phyloP scores from a whole-genome alignment of 1,140 invertebrate genomes.

The Saccostrea cuccullata region DNA sequence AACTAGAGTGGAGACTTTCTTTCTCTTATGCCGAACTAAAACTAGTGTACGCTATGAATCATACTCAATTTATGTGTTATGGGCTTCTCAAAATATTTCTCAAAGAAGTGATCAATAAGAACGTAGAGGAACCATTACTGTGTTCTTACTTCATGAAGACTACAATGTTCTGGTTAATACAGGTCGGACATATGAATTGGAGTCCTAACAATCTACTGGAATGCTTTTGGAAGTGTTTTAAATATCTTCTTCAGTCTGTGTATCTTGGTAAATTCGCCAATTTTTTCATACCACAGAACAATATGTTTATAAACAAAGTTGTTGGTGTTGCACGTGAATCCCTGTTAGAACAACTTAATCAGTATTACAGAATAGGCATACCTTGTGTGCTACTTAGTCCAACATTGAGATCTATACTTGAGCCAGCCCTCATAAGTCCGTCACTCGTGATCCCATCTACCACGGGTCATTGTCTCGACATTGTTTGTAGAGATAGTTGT shows the following conservation, averaged over 20 bases:
- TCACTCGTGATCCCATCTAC: not conserved
- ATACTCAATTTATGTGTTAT: slow-evolving; percentile 41
- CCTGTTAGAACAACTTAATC: not conserved
- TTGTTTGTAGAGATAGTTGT: not conserved
- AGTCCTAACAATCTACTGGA: not conserved
- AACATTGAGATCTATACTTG: not conserved
- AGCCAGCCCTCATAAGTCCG: not conserved
- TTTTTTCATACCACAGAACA: slow-evolving; percentile 42
- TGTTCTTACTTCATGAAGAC: slow-evolving; percentile 49
- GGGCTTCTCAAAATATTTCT: slow-evolving; percentile 37
- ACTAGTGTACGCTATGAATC: slow-evolving; percentile 39
- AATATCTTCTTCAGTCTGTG: slow-evolving; percentile 18
- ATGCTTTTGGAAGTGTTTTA: slow-evolving; percentile 39
- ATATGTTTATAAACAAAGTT: not conserved
- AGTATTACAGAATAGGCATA: not conserved
- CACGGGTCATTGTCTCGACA: not conserved
- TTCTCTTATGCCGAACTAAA: slow-evolving; percentile 41
- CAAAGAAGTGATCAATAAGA: slow-evolving; percentile 12
- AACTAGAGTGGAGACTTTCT: slow-evolving; percentile 45
- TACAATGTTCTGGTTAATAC: slow-evolving; percentile 25
- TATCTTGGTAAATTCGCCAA: not conserved
- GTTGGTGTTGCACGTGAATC: not conserved
- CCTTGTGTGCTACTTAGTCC: not conserved
- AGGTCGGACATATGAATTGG: not conserved
- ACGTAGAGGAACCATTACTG: not conserved